Conservation (phyloP, 2,797 vertebrate genomes). For the Tadarida brasiliensis region DNA sequence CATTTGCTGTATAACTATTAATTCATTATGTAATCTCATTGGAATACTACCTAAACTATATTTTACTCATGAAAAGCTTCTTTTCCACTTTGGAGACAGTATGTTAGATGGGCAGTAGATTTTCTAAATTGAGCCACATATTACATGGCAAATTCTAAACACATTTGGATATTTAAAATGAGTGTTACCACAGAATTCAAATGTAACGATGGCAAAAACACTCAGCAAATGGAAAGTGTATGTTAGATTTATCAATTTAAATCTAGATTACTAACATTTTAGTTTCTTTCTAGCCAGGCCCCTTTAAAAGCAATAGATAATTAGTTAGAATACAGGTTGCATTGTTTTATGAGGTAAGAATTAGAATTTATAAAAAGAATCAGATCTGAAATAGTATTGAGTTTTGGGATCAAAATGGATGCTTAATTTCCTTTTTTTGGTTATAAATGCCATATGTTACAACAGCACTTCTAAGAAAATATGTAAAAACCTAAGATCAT, state of each 20-base stretch:
- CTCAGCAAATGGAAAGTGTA: background rate
- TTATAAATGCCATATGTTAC: background rate
- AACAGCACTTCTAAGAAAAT: background rate
- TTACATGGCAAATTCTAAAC: slow-evolving; percentile 31
- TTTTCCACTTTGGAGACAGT: slow-evolving; percentile 51
- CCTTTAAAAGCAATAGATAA: slow-evolving; percentile 58
- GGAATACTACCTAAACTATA: slow-evolving; percentile 19
- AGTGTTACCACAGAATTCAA: slow-evolving; percentile 1
- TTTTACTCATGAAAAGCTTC: slow-evolving; percentile 55
- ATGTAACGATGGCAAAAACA: background rate
- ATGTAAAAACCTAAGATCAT: background rate
- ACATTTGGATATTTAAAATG: slow-evolving; percentile 34
- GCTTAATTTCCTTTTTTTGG: background rate
- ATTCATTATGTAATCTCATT: slow-evolving; percentile 61
- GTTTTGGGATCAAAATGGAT: background rate
- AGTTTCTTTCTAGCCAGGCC: background rate
- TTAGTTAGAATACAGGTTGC: background rate
- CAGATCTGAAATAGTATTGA: background rate
- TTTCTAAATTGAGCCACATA: slow-evolving; percentile 31
- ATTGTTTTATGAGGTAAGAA: background rate
- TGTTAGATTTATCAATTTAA: slow-evolving; percentile 38
- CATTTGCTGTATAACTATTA: slow-evolving; percentile 35
- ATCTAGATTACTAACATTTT: slow-evolving; percentile 14
- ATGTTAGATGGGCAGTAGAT: slow-evolving; percentile 19
- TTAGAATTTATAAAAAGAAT: slow-evolving; percentile 32